Evolutionary conservation across 2,113 vertebrate species (phyloP), one percentile per base, ranked within the genome.

Genomic region (Athene cunicularia): DNA sequence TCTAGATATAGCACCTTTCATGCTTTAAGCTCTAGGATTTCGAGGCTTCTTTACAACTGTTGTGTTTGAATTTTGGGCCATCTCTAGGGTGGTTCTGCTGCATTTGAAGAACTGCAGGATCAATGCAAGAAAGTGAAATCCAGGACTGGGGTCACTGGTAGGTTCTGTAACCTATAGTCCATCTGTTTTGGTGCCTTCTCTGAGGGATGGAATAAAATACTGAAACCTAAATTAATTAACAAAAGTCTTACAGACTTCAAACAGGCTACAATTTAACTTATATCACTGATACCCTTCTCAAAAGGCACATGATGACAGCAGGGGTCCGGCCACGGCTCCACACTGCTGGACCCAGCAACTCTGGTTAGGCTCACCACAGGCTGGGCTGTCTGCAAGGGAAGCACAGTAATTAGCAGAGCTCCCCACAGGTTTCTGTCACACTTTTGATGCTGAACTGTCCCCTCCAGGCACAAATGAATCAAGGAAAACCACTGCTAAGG

Each of bases 381-480:
- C 74, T 73, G 50, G n/a, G 52, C 80, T 91, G 58, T 63, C 86
- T 96, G 62, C 53, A 91, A 90, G 84, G 41, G 35, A 85, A 85
- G 77, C 43, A 43, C 53, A 50, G 11, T 87, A 87, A 94, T 89
- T 93, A 94, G 55, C 66, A 73, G 53, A 84, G 60, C 35, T 94
- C 89, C 77, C 77, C 23, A 37, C 2, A 10, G 84, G 71, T 11
- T 86, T 88, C 27, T 47, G 28, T 50, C 7, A 1, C 0, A 2
- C 45, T 94, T 90, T 88, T 1, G 4, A n/a, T 63, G 50, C 37
- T 71, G 32, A 96, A 76, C 8, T 52, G 74, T 76, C 58, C 77
- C 95, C 94, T 95, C 77, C 79, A 93, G 95, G 93, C 94, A 96
- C 45, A 86, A 92, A 22, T 45, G 84, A 91, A 90, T 85, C 89